These are phyloP conservation scores for Phalacrocorax aristotelis DNA, from an alignment of 2,113 vertebrate genomes.

Conservation along the genomic window DNA sequence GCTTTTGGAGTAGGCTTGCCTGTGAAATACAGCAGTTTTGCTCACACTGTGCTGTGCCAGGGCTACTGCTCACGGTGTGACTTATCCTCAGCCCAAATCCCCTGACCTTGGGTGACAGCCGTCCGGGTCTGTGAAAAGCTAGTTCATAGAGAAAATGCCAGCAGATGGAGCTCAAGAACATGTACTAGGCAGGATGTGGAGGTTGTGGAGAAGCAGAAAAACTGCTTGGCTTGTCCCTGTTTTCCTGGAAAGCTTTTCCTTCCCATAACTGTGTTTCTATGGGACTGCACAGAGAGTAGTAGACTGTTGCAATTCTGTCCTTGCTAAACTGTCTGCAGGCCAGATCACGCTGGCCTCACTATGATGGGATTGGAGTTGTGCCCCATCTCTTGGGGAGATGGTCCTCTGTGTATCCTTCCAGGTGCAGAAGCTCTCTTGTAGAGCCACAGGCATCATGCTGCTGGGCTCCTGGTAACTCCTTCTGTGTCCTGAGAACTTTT, in stretches of 20 bases:
- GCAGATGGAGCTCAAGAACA: conserved; percentile 48
- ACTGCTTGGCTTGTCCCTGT: not conserved
- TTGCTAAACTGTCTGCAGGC: not conserved
- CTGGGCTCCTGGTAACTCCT: not conserved
- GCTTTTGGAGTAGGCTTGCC: not conserved
- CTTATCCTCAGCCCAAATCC: not conserved
- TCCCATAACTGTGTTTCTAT: not conserved
- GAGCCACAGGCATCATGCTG: not conserved
- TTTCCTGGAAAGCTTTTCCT: not conserved
- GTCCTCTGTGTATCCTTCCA: not conserved
- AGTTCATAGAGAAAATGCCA: not conserved
- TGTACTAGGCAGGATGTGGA: not conserved
- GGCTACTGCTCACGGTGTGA: accelerated
- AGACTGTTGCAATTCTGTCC: not conserved
- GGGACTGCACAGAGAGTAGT: not conserved
- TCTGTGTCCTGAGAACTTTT: not conserved
- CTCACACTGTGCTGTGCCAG: not conserved
- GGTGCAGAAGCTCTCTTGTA: not conserved
- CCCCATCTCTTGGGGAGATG: not conserved
- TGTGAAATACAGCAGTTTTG: not conserved
- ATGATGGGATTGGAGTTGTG: not conserved
- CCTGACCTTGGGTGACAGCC: not conserved
- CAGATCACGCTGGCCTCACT: accelerated
- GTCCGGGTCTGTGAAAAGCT: not conserved
- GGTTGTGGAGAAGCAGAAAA: not conserved